Evolutionary conservation across 2,113 vertebrate genomes (phyloP), one percentile per base, ranked within the genome.

Genomic region (Perognathus longimembris): DNA sequence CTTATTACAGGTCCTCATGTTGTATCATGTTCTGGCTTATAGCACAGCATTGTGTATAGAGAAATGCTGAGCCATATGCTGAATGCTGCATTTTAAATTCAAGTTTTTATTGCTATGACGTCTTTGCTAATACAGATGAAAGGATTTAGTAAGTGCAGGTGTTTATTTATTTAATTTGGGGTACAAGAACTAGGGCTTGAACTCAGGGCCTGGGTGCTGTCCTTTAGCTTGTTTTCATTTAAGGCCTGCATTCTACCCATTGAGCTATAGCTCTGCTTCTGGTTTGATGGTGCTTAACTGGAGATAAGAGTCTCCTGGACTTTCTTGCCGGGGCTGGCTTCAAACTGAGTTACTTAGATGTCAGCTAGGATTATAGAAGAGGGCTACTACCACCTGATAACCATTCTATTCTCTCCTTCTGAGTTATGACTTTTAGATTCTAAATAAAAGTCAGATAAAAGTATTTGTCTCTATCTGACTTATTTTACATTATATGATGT

Each of bases 11-110:
- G 90, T 74, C 40, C 36, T 93, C 85, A 75, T 96, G 63, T 95
- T 89, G 11, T 88, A n/a, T 94, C 76, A 42, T 94, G 90, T 96
- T 34, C 32, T 0, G 0, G n/a, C 87, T 45, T 69, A 94, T 69
- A 90, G 54, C 5, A 32, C 80, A 96, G 15, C 71, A 54, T 15
- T 38, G 7, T 50, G 24, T 71, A 28, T 15, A 54, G 42, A 32
- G 76, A 67, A 61, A 90, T n/a, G 42, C 64, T 80, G 54, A 96
- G 83, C 18, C 76, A 66, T 28, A 42, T 11, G 17, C 32, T 91
- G 63, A 84, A 26, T 59, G 30, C 93, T 95, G 24, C 14, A 38
- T 17, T 30, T 88, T 90, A 67, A 79, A 81, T 69, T 87, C 71
- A 1, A 71, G 34, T 69, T 94, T 90, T 79, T 88, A 45, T 61